Percentiles rank a stretch among this genome's conserved stretches.
Conservation (phyloP, 2,113 vertebrate genomes). For the Lophotis ruficrista region DNA sequence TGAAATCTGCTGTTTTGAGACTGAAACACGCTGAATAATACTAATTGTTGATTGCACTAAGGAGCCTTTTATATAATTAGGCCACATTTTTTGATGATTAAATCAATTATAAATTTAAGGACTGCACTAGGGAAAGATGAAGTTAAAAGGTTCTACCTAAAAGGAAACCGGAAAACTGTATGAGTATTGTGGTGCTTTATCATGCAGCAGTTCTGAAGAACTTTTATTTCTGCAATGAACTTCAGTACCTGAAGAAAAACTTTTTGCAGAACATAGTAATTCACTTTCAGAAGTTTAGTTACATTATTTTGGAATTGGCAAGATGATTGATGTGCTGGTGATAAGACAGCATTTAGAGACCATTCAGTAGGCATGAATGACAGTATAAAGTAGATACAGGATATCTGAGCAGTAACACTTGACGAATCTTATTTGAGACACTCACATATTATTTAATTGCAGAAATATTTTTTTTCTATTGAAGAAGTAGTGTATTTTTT, state of each 20-base stretch:
- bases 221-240: background rate
- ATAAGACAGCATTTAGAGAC: background rate
- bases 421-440: background rate
- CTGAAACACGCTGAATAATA: background rate
- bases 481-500: background rate
- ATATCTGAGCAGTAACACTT: background rate
- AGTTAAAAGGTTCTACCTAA: background rate
- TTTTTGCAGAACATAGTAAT: background rate
- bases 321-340: background rate
- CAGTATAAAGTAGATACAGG: background rate
- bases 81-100: constrained; percentile 25
- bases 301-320: background rate
- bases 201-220: background rate
- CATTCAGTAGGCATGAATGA: background rate
- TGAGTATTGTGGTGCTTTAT: background rate
- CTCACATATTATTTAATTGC: background rate
- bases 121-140: background rate
- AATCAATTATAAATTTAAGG: constrained; percentile 65
- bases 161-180: background rate
- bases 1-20: constrained; percentile 32
- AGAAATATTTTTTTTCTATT: background rate
- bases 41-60: constrained; percentile 13
- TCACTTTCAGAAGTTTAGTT: background rate
- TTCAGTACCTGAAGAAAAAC: background rate
- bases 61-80: constrained; percentile 37